Evolutionary conservation across 2,797 vertebrate species (phyloP), one percentile per base, ranked within the genome.

Genomic region (Acipenser oxyrinchus): DNA sequence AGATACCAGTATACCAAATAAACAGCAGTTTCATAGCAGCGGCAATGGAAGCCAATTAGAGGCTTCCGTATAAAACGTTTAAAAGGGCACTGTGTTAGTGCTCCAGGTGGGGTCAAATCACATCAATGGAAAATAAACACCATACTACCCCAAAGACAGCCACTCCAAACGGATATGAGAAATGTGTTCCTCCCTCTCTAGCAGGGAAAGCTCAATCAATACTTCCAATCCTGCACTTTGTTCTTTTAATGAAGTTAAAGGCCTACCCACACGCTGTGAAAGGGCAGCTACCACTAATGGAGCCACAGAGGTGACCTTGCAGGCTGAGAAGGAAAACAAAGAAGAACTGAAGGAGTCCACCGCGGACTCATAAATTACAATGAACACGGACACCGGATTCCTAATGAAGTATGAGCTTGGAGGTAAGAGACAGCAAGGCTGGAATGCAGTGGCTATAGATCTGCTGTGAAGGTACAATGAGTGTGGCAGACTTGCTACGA

Each of bases 331-430:
- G 12, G 53, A 62, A 49, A 49, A 49, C 65, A 57, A 18, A 74
- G 73, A 75, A 74, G 75, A 77, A 67, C 62, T 73, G 68, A 76
- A 51, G 62, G 73, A 59, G 52, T 48, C 11, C 18, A 9, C 55
- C 11, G 10, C 53, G 23, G 23, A 48, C 53, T 48, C 11, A 48
- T 59, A 66, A 66, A 66, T 66, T 58, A 59, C 37, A 48, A 66
- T 66, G 48, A 58, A 66, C 13, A 59, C 65, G 37, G 64, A 37
- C 7, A 49, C 50, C 51, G 6, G 15, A 57, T 66, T 57, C 13
- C 48, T 66, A 66, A 66, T 55, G 10, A 8, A 37, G 7, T 37
- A 37, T 49, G 65, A 49, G 11, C 23, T 49, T 6, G 23, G 53
- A 18, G 53, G 49, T 51, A 63, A 10, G 18, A 48, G 52, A 10